A percentile compares a stretch with the other conserved stretches of the same genome.
phyloP scores from a whole-genome alignment of 2,113 vertebrate species.

The Amphilophus citrinellus region DNA sequence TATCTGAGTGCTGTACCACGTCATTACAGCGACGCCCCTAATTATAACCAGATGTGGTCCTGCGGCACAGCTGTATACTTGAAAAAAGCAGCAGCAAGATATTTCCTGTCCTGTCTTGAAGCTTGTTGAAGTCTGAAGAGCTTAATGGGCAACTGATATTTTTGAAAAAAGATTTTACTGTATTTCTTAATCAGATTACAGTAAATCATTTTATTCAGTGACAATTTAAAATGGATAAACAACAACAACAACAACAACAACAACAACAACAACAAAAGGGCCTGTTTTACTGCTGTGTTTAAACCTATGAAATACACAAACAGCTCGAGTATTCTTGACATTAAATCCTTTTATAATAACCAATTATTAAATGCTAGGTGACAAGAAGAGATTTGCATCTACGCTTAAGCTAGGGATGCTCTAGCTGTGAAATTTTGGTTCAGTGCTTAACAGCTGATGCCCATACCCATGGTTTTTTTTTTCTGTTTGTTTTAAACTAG shows the following conservation, averaged over 20 bases:
- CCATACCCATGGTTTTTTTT: too few species aligned
- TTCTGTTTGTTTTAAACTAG: too few species aligned
- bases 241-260: background rate
- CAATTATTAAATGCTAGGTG: background rate
- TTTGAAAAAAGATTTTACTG: background rate
- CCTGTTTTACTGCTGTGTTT: background rate
- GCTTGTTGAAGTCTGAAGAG: background rate
- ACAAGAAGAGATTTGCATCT: background rate
- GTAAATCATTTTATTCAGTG: background rate
- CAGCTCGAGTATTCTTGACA: background rate
- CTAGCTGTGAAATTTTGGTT: too few species aligned
- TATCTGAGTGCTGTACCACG: background rate
- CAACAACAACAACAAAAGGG: background rate
- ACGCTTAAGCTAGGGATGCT: too few species aligned
- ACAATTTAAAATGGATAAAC: background rate
- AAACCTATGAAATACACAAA: background rate
- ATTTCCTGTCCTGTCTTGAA: background rate
- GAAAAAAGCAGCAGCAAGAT: background rate
- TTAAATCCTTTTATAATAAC: background rate
- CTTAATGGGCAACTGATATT: background rate
- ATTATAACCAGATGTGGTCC: constrained; percentile 72
- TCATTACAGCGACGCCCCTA: constrained; percentile 44
- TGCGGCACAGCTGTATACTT: background rate
- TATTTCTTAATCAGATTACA: background rate
- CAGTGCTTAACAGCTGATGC: too few species aligned